A percentile compares a stretch with the other conserved stretches of the same genome.
Conservation (phyloP, 2,888 invertebrate genomes). For the Monochamus alternatus region DNA sequence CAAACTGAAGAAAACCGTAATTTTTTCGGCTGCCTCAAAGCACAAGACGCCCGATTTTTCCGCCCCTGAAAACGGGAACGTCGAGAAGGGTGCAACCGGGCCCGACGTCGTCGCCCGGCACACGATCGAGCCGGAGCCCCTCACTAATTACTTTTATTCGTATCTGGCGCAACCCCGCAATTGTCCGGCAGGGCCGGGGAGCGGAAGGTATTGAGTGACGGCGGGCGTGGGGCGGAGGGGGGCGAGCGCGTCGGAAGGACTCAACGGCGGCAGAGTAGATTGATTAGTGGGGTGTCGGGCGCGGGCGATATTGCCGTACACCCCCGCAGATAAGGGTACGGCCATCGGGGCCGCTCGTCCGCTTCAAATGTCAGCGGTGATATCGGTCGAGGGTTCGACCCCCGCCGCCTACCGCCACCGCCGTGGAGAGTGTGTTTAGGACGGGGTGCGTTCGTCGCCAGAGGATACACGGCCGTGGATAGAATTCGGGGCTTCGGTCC, state of each 20-base stretch:
- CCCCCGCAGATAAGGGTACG: conserved; percentile 46
- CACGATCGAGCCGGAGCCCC: conserved; percentile 30
- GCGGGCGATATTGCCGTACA: conserved; percentile 53
- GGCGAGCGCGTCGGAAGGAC: conserved; percentile 42
- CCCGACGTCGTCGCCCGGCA: conserved; percentile 3
- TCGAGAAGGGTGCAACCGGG: too few relatives aligned
- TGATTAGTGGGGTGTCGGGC: conserved; percentile 69
- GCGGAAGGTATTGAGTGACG: conserved; percentile 43
- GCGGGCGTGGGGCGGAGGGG: conserved; percentile 32
- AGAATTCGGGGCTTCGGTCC: conserved; percentile 22
- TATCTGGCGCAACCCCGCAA: conserved; percentile 45
- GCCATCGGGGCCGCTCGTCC: conserved; percentile 53
- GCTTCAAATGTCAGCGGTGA: conserved; percentile 59
- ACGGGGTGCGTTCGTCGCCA: conserved; percentile 55
- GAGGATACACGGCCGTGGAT: conserved; percentile 46
- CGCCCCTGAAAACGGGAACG: too few relatives aligned
- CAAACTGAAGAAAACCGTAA: too few relatives aligned
- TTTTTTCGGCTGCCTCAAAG: too few relatives aligned
- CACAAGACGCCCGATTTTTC: too few relatives aligned
- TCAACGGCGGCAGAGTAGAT: conserved; percentile 62
- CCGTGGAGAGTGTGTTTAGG: conserved; percentile 57
- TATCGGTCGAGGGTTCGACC: conserved; percentile 53
- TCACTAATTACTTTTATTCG: conserved; percentile 54
- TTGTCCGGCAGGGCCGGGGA: conserved; percentile 35
- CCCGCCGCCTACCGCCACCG: conserved; percentile 41